Conservation (phyloP, 2,113 vertebrate genomes). For the Xyrauchen texanus region DNA sequence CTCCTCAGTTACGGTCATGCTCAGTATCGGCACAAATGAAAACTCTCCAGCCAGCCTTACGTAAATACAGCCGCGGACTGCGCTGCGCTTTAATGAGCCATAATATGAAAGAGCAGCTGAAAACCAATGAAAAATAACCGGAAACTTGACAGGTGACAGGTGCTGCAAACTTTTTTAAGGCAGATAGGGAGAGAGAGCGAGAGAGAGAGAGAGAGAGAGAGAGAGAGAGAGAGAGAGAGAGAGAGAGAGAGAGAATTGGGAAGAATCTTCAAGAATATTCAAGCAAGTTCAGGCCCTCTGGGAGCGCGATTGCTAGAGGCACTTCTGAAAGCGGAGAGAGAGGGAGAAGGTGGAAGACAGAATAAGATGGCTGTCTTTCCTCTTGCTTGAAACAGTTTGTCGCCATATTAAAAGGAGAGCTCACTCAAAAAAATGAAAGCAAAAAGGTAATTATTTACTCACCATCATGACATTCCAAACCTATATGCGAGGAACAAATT, state of each 20-base stretch:
- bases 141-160: slow-evolving; percentile 80
- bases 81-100: slow-evolving; percentile 83
- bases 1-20: slow-evolving; percentile 82
- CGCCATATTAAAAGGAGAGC: slow-evolving; percentile 55
- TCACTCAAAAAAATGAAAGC: neutral
- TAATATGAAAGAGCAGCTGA: slow-evolving; percentile 79
- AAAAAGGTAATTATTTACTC: neutral
- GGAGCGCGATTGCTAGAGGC: slow-evolving; percentile 72
- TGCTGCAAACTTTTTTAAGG: slow-evolving; percentile 63
- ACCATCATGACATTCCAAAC: neutral
- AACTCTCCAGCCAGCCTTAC: slow-evolving; percentile 74
- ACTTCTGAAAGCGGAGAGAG: slow-evolving; percentile 61
- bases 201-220: too few relatives aligned
- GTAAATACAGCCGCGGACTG: slow-evolving; percentile 74
- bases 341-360: slow-evolving; percentile 20
- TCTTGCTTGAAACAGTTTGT: slow-evolving; percentile 59
- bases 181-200: neutral
- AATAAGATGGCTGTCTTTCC: slow-evolving; percentile 48
- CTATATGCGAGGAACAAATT: too few relatives aligned
- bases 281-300: slow-evolving; percentile 63
- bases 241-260: neutral
- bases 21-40: slow-evolving; percentile 79
- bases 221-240: slow-evolving; percentile 27
- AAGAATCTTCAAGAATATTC: slow-evolving; percentile 67
- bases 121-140: slow-evolving; percentile 76